A percentile compares a stretch with the other conserved stretches of the same genome.
These are phyloP conservation scores for Pseudopipra pipra DNA, from an alignment of 2,113 vertebrate species.

Conservation along the genomic window DNA sequence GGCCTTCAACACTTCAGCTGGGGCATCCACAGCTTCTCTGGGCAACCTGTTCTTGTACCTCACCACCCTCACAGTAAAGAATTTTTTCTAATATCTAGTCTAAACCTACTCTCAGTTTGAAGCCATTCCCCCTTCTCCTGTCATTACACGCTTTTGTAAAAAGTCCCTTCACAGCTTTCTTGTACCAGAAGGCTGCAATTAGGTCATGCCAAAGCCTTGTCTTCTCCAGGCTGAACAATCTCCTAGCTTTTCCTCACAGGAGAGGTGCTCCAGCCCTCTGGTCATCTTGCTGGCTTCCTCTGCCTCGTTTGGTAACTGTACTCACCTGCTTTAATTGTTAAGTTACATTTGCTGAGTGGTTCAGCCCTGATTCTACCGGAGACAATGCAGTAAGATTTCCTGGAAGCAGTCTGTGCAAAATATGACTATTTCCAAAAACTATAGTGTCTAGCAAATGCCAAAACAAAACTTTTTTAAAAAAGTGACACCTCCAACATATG, in stretches of 20 bases:
- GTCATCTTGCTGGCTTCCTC: not conserved
- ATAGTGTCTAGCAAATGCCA: not conserved
- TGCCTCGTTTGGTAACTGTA: not conserved
- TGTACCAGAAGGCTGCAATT: not conserved
- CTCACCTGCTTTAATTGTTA: not conserved
- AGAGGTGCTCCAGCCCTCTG: not conserved
- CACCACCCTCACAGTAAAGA: not conserved
- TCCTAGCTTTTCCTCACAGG: not conserved
- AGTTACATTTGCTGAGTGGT: not conserved
- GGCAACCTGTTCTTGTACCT: not conserved
- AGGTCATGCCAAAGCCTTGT: not conserved
- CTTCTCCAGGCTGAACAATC: not conserved
- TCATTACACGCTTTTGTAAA: not conserved
- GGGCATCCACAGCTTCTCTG: not conserved
- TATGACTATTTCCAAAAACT: not conserved
- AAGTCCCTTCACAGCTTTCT: not conserved
- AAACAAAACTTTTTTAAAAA: not conserved
- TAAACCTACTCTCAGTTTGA: not conserved
- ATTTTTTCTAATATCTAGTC: not conserved
- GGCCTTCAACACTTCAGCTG: not conserved
- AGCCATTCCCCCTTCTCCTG: not conserved
- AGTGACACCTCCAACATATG: not conserved
- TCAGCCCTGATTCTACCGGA: not conserved
- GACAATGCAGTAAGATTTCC: not conserved
- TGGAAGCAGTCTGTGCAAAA: not conserved